Evolutionary conservation across 2,797 vertebrate genomes (phyloP), one percentile per base, ranked within the genome.

Genomic region (Australoheros facetus): DNA sequence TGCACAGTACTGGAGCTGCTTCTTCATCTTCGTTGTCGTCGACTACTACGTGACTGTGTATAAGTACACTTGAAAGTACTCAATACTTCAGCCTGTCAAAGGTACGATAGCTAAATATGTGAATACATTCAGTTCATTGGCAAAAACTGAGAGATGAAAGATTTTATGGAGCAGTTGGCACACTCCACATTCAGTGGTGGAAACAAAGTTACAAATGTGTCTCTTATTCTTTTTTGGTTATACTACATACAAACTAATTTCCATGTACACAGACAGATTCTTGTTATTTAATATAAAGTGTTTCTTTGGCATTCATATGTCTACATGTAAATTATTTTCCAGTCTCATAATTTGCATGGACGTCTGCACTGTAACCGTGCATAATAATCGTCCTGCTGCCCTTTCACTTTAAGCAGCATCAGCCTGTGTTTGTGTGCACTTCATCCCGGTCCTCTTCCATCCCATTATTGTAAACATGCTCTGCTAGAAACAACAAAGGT

Each of bases 41-140:
- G 26, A 26, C 26, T 26, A 26, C 26, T 26, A 26, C 26, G 26
- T 32, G 32, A 32, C 5, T 34, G 32, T 34, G 32, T 34, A 9
- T 7, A 7, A 34, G 32, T 34, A 34, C 2, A 34, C 34, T 34
- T 7, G 34, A 34, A 34, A 34, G 34, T 34, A 34, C 34, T 2
- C 2, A 34, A 34, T 34, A 16, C 34, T 32, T 60, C 21, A 39
- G 32, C n/a, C 32, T 9, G 14, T 62, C 5, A 62, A 39, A 39
- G 59, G 34, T n/a, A 62, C 12, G 1, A 0, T n/a, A 0, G n/a
- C 32, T 37, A 42, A 42, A 42, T 45, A 45, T 2, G 45, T 48
- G 2, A 62, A 42, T 62, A 42, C 5, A 17, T 21, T 17, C 4
- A 19, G 7, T 51, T 17, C 39, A 42, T 2, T 42, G 7, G 16